Conservation (phyloP, 2,113 vertebrate species). For the Marmota flaviventris region DNA sequence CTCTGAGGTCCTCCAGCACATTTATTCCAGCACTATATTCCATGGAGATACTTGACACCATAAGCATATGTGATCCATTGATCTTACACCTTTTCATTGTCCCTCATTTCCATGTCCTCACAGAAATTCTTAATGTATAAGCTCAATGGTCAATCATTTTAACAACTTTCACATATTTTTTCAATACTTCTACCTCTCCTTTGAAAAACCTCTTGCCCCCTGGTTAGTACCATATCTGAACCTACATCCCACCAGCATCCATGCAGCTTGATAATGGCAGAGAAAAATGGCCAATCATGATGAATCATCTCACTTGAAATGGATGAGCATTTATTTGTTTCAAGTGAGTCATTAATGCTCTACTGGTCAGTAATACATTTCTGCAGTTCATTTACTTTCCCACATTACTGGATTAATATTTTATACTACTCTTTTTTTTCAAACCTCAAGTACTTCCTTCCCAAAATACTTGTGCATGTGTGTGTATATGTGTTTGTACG, state of each 20-base stretch:
- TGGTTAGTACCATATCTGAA: neutral
- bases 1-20: neutral
- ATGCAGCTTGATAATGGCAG: neutral
- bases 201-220: neutral
- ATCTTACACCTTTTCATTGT: neutral
- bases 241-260: neutral
- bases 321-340: neutral
- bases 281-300: neutral
- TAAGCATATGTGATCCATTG: neutral
- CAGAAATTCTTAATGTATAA: neutral
- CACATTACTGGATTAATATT: neutral
- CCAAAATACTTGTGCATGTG: neutral
- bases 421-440: neutral
- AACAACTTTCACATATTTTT: neutral
- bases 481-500: neutral
- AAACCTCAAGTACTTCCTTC: neutral
- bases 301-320: slow-evolving; percentile 7
- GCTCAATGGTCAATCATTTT: neutral
- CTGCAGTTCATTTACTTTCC: neutral
- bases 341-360: neutral
- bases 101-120: neutral
- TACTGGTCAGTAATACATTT: neutral
- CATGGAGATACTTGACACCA: neutral
- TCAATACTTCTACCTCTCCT: neutral
- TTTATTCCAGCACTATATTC: neutral